A percentile compares a stretch with the other conserved stretches of the same genome.
Evolutionary conservation across 2,888 invertebrate species (phyloP).

Genomic region (Tetranychus piercei): DNA sequence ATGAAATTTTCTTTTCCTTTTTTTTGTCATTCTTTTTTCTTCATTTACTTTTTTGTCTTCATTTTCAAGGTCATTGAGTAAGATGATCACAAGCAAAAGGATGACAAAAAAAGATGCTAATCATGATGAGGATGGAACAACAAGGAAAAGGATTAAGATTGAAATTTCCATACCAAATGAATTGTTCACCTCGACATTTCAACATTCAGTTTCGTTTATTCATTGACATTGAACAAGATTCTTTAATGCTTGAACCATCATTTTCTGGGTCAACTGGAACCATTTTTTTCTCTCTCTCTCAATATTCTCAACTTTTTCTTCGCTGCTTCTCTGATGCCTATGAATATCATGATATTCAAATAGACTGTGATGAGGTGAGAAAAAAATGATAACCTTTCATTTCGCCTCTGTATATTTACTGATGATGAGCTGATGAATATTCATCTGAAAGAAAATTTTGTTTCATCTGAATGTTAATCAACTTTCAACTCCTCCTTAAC

Average conservation of each 20-base stretch:
- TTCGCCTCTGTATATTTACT: not conserved
- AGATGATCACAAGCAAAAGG: not conserved
- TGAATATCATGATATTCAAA: too few species aligned
- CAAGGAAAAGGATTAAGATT: not conserved
- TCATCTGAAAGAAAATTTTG: not conserved
- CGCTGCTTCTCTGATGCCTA: too few species aligned
- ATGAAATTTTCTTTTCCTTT: not conserved
- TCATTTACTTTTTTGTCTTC: not conserved
- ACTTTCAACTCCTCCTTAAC: not conserved
- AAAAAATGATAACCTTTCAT: not conserved
- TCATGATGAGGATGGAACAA: not conserved
- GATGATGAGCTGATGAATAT: not conserved
- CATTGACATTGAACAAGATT: not conserved
- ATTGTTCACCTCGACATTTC: too few species aligned
- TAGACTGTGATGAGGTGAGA: not conserved
- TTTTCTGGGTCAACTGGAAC: not conserved
- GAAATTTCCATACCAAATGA: too few species aligned
- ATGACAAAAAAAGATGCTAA: too few species aligned
- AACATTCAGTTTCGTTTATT: too few species aligned
- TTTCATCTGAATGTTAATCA: not conserved
- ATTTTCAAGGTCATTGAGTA: not conserved
- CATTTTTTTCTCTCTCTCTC: not conserved
- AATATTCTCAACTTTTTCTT: not conserved
- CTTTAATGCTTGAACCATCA: not conserved
- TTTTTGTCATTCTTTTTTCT: not conserved